phyloP scores from a whole-genome alignment of 2,888 invertebrate genomes.

The Callyntrura sp. region DNA sequence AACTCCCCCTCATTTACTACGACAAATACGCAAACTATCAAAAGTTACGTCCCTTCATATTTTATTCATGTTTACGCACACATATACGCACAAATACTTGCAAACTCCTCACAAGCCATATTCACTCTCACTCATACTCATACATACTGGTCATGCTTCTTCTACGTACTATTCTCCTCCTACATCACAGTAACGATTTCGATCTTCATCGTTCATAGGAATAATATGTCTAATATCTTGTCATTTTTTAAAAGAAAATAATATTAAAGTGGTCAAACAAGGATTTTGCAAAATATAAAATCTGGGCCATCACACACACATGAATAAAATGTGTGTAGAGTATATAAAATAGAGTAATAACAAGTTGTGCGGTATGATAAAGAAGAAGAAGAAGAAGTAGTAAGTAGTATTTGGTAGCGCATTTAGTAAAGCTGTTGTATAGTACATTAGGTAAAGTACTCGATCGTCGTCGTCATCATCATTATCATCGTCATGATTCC shows the following conservation, averaged over 20 bases:
- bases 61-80: too few relatives aligned
- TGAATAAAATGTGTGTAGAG: conserved; percentile 19
- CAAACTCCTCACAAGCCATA: too few relatives aligned
- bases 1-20: too few relatives aligned
- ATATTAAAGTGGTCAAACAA: conserved; percentile 78
- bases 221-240: conserved; percentile 26
- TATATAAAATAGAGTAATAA: not conserved
- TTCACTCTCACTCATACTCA: too few relatives aligned
- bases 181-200: not conserved
- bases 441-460: too few relatives aligned
- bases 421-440: not conserved
- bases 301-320: conserved; percentile 64
- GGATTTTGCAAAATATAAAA: conserved; percentile 76
- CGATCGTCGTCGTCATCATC: not conserved
- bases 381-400: too few relatives aligned
- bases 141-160: too few relatives aligned
- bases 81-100: too few relatives aligned
- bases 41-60: too few relatives aligned
- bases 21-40: too few relatives aligned
- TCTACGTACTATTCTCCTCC: conserved; percentile 9
- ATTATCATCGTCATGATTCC: conserved; percentile 19
- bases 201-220: conserved; percentile 24
- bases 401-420: conserved; percentile 23
- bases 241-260: conserved; percentile 45
- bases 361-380: too few relatives aligned